These are phyloP conservation scores for Nesidiocoris tenuis DNA, from an alignment of 2,888 invertebrate genomes.

Conservation along the genomic window DNA sequence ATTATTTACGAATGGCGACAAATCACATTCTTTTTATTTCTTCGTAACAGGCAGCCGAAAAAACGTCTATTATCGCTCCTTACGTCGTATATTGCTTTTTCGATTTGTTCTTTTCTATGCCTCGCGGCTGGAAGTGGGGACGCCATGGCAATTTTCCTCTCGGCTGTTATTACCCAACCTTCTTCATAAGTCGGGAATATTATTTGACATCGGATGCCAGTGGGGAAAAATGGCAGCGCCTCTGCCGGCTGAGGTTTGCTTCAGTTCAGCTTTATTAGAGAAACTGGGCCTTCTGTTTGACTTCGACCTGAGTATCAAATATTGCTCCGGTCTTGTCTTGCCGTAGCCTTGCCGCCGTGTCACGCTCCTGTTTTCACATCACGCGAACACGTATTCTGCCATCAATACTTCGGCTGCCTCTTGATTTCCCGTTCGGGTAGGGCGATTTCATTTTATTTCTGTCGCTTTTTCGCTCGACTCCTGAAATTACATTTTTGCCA, in stretches of 20 bases:
- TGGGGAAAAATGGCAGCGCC: not conserved
- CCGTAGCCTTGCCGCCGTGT: not conserved
- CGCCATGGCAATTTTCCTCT: not conserved
- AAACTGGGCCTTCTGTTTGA: conserved; percentile 5
- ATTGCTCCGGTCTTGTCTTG: conserved; percentile 13
- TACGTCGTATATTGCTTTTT: too few relatives aligned
- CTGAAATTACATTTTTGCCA: too few relatives aligned
- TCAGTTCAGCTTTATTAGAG: conserved; percentile 20
- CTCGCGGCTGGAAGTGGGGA: too few relatives aligned
- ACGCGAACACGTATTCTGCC: conserved; percentile 22
- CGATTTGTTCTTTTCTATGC: too few relatives aligned
- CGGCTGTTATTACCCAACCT: conserved; percentile 20
- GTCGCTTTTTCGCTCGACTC: too few relatives aligned
- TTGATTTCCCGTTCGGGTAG: too few relatives aligned
- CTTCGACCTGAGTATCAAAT: conserved; percentile 21
- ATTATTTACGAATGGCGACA: too few relatives aligned
- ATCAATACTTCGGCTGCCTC: too few relatives aligned
- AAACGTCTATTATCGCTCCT: too few relatives aligned
- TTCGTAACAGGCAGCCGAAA: too few relatives aligned
- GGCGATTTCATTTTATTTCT: too few relatives aligned
- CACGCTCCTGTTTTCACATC: conserved; percentile 32
- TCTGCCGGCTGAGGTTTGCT: not conserved
- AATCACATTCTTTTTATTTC: too few relatives aligned
- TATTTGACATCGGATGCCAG: conserved; percentile 4
- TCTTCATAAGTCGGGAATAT: conserved; percentile 23